Percentiles rank a stretch among this genome's conserved stretches.
Conservation (phyloP, 2,113 vertebrate genomes). For the Electrona antarctica region DNA sequence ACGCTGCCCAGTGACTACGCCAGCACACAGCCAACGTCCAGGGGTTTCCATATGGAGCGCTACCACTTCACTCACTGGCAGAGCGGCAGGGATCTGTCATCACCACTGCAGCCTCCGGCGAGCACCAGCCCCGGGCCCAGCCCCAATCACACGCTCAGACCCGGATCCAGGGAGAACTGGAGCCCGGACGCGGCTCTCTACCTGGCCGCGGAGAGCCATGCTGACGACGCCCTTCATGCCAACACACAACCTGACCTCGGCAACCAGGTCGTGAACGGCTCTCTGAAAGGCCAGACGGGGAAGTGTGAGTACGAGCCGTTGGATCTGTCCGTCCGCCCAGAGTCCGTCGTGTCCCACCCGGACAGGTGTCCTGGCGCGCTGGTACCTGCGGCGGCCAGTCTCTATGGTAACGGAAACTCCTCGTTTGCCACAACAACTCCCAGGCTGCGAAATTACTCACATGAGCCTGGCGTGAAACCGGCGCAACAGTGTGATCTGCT, state of each 20-base stretch:
- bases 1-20: conserved; percentile 88
- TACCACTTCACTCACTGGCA: conserved; percentile 89
- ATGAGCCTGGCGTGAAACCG: conserved; percentile 74
- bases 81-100: conserved; percentile 80
- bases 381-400: conserved; percentile 82
- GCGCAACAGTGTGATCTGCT: conserved; percentile 79
- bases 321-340: conserved; percentile 89
- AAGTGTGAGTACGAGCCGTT: conserved; percentile 92
- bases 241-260: conserved; percentile 16
- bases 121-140: conserved; percentile 80
- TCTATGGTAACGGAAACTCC: conserved; percentile 76
- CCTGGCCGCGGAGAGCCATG: conserved; percentile 80
- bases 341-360: conserved; percentile 72
- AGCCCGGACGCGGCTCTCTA: conserved; percentile 74
- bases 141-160: conserved; percentile 79
- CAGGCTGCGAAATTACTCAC: conserved; percentile 75
- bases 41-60: conserved; percentile 90
- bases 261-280: conserved; percentile 13
- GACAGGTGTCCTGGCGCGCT: conserved; percentile 70
- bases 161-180: conserved; percentile 76
- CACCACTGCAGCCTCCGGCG: conserved; percentile 75
- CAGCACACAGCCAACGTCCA: conserved; percentile 86
- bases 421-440: conserved; percentile 57
- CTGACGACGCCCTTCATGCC: neutral
- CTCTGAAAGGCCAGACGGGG: conserved; percentile 67